phyloP scores from a whole-genome alignment of 1,140 invertebrate genomes.

The Harlomillsia oculata region DNA sequence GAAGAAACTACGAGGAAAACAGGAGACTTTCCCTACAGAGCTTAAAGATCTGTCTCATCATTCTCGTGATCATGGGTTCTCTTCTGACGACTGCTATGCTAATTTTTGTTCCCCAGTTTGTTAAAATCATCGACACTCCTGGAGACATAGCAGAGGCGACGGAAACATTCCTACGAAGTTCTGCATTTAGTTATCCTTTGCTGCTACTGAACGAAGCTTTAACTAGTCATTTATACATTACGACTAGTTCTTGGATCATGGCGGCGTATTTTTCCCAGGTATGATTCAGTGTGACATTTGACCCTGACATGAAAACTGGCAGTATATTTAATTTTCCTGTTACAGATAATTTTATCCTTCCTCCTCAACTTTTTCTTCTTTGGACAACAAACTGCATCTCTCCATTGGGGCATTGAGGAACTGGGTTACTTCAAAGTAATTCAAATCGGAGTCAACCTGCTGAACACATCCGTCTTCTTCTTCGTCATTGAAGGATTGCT shows the following conservation, averaged over 20 bases:
- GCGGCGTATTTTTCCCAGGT: constrained; percentile 13
- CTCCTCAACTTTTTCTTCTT: constrained; percentile 18
- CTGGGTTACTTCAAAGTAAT: constrained; percentile 29
- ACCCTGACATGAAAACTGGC: too few species aligned
- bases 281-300: too few species aligned
- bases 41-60: constrained; percentile 14
- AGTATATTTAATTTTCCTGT: too few species aligned
- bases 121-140: constrained; percentile 23
- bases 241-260: constrained; percentile 16
- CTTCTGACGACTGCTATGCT: not conserved
- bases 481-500: constrained; percentile 18
- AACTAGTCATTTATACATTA: constrained; percentile 17
- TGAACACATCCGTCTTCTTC: constrained; percentile 15
- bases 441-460: constrained; percentile 1
- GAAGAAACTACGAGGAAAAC: constrained; percentile 19
- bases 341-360: constrained; percentile 9
- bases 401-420: constrained; percentile 23
- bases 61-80: constrained; percentile 7
- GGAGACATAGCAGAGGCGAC: constrained; percentile 16
- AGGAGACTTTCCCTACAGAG: constrained; percentile 10
- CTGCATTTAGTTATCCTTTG: constrained; percentile 24
- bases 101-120: constrained; percentile 14
- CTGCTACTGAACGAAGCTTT: constrained; percentile 12
- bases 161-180: constrained; percentile 13
- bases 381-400: constrained; percentile 10